Evolutionary conservation across 2,888 invertebrate species (phyloP).

Genomic region (Epiblema foenella): DNA sequence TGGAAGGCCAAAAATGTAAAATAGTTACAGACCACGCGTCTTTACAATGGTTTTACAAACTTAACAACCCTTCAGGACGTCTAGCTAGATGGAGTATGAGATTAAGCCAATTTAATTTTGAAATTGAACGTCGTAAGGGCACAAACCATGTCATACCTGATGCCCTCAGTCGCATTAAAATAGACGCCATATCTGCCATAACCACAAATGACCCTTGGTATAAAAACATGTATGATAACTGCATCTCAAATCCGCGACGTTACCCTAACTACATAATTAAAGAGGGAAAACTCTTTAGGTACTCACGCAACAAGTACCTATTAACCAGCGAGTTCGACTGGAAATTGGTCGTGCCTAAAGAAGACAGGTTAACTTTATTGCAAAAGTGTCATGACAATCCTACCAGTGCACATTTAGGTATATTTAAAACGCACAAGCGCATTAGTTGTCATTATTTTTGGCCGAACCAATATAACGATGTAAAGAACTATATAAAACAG

Average conservation of each 20-base stretch:
- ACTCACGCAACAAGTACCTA: not conserved
- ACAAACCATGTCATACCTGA: not conserved
- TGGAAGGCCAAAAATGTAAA: not conserved
- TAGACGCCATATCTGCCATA: not conserved
- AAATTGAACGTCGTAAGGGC: not conserved
- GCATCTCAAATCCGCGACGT: not conserved
- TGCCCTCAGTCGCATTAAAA: not conserved
- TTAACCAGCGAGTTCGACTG: slow-evolving; percentile 2
- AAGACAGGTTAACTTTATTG: not conserved
- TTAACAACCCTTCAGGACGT: not conserved
- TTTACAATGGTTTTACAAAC: not conserved
- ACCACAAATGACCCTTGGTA: not conserved
- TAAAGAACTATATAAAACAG: not conserved
- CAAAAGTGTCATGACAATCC: not conserved
- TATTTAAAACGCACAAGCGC: slow-evolving; percentile 8
- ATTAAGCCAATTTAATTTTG: slow-evolving; percentile 3
- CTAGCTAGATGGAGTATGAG: not conserved
- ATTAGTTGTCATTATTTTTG: not conserved
- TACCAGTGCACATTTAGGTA: not conserved
- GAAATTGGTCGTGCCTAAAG: not conserved
- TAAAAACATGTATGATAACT: not conserved
- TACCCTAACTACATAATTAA: slow-evolving; percentile 3
- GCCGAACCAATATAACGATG: not conserved
- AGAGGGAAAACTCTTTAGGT: not conserved
- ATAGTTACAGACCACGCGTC: not conserved